These are phyloP conservation scores for Brachionus plicatilis DNA, from an alignment of 1,140 invertebrate species.

Conservation along the genomic window DNA sequence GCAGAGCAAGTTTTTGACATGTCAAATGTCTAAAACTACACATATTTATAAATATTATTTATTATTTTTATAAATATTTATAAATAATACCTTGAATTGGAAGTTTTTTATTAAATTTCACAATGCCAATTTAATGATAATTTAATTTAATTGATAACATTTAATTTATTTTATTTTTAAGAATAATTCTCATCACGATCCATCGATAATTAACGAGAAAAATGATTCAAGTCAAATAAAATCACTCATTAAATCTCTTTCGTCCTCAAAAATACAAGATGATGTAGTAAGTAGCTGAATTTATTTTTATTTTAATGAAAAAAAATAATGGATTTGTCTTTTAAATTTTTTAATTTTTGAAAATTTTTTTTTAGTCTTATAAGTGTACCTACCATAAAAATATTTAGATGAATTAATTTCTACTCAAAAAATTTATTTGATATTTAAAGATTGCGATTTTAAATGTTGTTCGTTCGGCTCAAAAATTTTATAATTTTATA, in stretches of 20 bases:
- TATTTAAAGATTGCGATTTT: neutral
- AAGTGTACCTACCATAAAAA: no score
- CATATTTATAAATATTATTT: no score
- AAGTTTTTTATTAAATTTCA: no score
- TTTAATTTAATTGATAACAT: neutral
- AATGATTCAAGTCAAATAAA: neutral
- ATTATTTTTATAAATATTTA: no score
- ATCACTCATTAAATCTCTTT: neutral
- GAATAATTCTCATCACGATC: neutral
- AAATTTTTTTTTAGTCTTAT: no score
- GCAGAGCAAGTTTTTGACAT: no score
- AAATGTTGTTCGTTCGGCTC: neutral
- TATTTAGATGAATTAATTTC: neutral
- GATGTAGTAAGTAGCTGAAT: neutral
- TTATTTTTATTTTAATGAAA: no score
- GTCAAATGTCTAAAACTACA: no score
- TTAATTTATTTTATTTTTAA: neutral
- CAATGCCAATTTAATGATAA: neutral
- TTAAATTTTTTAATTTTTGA: no score
- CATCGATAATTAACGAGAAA: neutral
- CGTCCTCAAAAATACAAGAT: slow-evolving; percentile 4
- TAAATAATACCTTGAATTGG: no score
- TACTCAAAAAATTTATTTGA: neutral
- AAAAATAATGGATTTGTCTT: no score
- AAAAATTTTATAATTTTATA: no score